Percentiles rank a stretch among this genome's conserved stretches.
phyloP scores from a whole-genome alignment of 1,140 invertebrate genomes.

The Eumaeus atala region DNA sequence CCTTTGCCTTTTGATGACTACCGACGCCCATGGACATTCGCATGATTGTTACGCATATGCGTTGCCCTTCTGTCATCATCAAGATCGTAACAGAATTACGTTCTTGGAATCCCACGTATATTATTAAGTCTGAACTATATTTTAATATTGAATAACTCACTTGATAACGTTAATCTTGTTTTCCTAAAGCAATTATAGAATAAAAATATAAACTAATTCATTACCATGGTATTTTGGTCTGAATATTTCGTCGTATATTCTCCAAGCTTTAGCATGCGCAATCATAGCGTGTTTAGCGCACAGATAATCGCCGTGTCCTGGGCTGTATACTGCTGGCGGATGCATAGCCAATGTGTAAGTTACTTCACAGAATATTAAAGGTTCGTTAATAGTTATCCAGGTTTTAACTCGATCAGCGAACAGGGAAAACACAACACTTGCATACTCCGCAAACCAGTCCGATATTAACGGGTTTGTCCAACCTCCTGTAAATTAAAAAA shows the following conservation, averaged over 20 bases:
- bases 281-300: conserved; percentile 65
- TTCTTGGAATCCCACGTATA: too few relatives aligned
- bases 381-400: conserved; percentile 82
- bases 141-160: too few relatives aligned
- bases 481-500: conserved; percentile 27
- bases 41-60: too few relatives aligned
- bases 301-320: conserved; percentile 11
- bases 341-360: conserved; percentile 21
- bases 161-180: background rate
- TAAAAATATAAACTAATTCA: background rate
- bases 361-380: conserved; percentile 67
- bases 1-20: too few relatives aligned
- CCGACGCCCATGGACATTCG: too few relatives aligned
- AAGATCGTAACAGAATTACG: too few relatives aligned
- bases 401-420: conserved; percentile 76
- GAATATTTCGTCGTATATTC: conserved; percentile 68
- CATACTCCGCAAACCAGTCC: conserved; percentile 77
- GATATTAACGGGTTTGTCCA: conserved; percentile 77
- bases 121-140: too few relatives aligned
- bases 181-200: background rate
- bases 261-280: conserved; percentile 75
- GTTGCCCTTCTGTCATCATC: too few relatives aligned
- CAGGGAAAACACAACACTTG: conserved; percentile 70
- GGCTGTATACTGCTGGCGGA: conserved; percentile 45
- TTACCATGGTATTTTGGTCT: conserved; percentile 21